Conservation (phyloP, 2,797 vertebrate species). For the Limnodromus scolopaceus region DNA sequence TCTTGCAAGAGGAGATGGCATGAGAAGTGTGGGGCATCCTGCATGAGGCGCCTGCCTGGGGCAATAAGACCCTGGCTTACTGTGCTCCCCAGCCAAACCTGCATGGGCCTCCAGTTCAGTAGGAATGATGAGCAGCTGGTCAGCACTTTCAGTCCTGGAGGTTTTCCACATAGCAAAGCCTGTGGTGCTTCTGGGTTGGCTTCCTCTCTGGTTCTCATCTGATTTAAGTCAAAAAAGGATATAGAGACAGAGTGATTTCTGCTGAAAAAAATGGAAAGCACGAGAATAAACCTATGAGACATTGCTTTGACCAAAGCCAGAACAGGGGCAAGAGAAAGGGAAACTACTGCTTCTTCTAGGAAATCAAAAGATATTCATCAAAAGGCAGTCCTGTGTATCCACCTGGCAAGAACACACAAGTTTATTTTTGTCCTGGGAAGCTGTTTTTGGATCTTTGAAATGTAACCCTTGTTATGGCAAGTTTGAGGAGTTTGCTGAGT, state of each 20-base stretch:
- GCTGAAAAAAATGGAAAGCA: neutral
- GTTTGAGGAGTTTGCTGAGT: conserved; percentile 24
- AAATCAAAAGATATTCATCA: conserved; percentile 26
- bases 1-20: neutral
- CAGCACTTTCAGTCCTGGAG: neutral
- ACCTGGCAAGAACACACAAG: neutral
- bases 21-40: neutral
- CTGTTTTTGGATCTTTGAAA: conserved; percentile 40
- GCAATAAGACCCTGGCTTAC: neutral
- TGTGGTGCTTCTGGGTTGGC: neutral
- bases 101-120: neutral
- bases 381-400: neutral
- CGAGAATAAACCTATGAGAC: neutral
- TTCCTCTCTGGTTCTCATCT: neutral
- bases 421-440: conserved; percentile 31
- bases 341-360: conserved; percentile 24
- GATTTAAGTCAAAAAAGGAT: neutral
- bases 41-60: neutral
- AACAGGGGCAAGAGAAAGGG: neutral
- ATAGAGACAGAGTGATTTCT: neutral
- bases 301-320: neutral
- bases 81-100: neutral
- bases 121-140: neutral
- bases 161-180: neutral
- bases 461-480: neutral